Evolutionary conservation across 1,140 invertebrate species (phyloP), one percentile per base, ranked within the genome.

Genomic region (Agraylea sexmaculata): DNA sequence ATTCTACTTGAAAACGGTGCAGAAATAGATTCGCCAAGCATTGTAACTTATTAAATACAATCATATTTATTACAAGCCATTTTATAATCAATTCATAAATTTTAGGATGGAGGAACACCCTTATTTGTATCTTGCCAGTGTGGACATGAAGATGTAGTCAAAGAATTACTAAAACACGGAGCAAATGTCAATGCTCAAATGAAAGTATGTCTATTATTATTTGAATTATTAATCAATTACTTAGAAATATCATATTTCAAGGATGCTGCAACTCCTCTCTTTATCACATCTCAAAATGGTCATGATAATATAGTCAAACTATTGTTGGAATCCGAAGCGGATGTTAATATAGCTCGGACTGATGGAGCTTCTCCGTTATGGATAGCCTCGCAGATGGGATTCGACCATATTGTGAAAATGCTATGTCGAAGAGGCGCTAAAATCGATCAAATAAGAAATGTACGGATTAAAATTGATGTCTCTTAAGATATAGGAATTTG

Each of bases 301-400:
- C 87, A 94, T 62, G 71, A 77, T 20, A 75, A 79, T 16, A 78
- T 87, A 40, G 63, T 84, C 15, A 62, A 74, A 12, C 65, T 77
- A 45, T 66, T 92, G 12, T 55, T 90, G 31, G 61, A 71, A 15
- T 73, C 73, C 18, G 79, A 80, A 41, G 85, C 82, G 4, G 64
- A 73, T 42, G 71, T 77, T 21, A 83, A 91, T 56, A 62, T 68
- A 1, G 65, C 73, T 42, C 68, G 86, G 45, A 74, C 71, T 31
- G 90, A 94, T 65, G 78, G 84, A 40, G 86, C 88, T 37, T 85
- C 86, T 8, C 80, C 90, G 21, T 71, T 95, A 27, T 94, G 88
- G 87, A 93, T 95, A 52, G 82, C 88, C 3, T 75, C 86, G 28
- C 91, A 95, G 73, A 90, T 91, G 80, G 89, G 89, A 8, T 85